phyloP scores from a whole-genome alignment of 2,113 vertebrate genomes.

The Blennius ocellaris region DNA sequence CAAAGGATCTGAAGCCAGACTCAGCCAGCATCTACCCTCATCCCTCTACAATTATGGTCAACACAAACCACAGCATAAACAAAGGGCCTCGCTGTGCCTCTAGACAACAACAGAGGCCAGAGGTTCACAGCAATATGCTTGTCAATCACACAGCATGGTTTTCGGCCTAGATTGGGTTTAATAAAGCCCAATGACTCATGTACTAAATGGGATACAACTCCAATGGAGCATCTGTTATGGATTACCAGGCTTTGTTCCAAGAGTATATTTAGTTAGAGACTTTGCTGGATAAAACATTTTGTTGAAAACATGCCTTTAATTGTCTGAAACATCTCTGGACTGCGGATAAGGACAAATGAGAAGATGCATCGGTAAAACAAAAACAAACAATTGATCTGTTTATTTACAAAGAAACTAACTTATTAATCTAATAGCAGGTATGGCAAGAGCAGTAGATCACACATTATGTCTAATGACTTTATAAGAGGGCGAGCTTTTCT shows the following conservation, averaged over 20 bases:
- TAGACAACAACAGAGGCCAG: slow-evolving; percentile 61
- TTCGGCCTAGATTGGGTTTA: slow-evolving; percentile 67
- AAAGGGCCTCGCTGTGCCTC: slow-evolving; percentile 43
- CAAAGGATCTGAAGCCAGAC: slow-evolving; percentile 23
- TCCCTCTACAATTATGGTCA: slow-evolving; percentile 35
- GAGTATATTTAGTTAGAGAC: slow-evolving; percentile 59
- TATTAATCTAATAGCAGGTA: neutral
- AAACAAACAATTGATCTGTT: no score
- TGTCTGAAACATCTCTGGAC: slow-evolving; percentile 52
- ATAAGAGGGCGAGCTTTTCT: neutral
- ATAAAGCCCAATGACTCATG: slow-evolving; percentile 71
- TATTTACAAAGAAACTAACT: no score
- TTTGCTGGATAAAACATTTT: slow-evolving; percentile 52
- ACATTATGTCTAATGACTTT: neutral
- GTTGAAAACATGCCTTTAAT: slow-evolving; percentile 62
- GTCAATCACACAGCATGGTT: slow-evolving; percentile 77
- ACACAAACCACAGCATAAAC: slow-evolving; percentile 39
- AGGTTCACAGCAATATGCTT: slow-evolving; percentile 72
- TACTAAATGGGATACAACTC: slow-evolving; percentile 59
- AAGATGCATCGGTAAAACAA: neutral
- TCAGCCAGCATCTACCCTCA: slow-evolving; percentile 1
- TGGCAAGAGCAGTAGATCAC: neutral
- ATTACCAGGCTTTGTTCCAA: slow-evolving; percentile 78
- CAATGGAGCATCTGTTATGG: slow-evolving; percentile 76
- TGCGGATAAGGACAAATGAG: slow-evolving; percentile 31